Conservation (phyloP, 1,140 invertebrate species). For the Cyclina sinensis region DNA sequence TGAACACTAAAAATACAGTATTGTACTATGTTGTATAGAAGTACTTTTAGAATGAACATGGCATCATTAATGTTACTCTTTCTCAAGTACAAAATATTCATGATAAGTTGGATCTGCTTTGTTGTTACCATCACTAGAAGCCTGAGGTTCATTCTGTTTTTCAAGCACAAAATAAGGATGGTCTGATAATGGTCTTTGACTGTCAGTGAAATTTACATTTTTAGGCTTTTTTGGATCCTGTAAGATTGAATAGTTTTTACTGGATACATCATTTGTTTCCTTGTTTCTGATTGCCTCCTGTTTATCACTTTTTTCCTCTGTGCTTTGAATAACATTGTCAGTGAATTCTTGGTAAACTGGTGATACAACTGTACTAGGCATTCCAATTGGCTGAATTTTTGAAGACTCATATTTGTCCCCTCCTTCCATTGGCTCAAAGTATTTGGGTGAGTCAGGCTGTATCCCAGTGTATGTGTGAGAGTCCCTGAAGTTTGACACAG, state of each 20-base stretch:
- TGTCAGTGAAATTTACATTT: not conserved
- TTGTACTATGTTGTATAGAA: too few species aligned
- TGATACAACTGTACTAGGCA: not conserved
- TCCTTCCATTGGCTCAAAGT: conserved; percentile 24
- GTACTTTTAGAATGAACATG: too few species aligned
- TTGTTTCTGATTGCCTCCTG: not conserved
- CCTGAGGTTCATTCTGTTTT: not conserved
- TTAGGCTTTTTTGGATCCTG: not conserved
- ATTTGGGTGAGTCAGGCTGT: not conserved
- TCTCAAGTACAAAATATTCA: conserved; percentile 35
- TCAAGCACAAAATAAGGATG: conserved; percentile 25
- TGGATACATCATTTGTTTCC: not conserved
- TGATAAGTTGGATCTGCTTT: conserved; percentile 19
- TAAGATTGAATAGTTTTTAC: not conserved
- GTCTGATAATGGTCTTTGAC: not conserved
- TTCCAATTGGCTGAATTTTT: not conserved
- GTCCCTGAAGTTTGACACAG: not conserved
- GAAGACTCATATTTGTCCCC: not conserved
- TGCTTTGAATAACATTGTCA: conserved; percentile 26
- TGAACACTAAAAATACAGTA: too few species aligned
- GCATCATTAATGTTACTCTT: not conserved
- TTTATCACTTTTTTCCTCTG: not conserved
- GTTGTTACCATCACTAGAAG: not conserved
- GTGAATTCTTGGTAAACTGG: conserved; percentile 40
- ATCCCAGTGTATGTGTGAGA: conserved; percentile 28